A percentile compares a stretch with the other conserved stretches of the same genome.
phyloP scores from a whole-genome alignment of 2,888 invertebrate genomes.

The Phyllotreta cruciferae region DNA sequence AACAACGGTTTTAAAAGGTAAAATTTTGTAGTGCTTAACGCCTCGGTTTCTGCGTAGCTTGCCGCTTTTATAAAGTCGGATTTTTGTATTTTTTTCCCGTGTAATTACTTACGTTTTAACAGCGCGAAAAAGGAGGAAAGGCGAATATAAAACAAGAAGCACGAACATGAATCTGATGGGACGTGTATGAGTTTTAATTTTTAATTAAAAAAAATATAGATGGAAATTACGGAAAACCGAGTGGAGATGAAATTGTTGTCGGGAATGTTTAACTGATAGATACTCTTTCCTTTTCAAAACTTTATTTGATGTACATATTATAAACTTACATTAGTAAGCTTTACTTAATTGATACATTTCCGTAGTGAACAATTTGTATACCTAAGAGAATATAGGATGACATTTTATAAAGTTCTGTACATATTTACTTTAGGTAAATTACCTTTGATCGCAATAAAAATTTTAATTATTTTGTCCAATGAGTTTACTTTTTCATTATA shows the following conservation, averaged over 20 bases:
- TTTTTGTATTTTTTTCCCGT: constrained; percentile 11
- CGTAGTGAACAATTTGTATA: too few relatives aligned
- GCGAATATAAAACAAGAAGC: constrained; percentile 9
- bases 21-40: constrained; percentile 15
- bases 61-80: constrained; percentile 13
- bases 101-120: constrained; percentile 15
- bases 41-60: constrained; percentile 11
- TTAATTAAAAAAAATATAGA: constrained; percentile 2
- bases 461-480: background rate
- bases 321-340: too few relatives aligned
- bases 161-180: background rate
- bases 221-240: background rate
- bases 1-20: constrained; percentile 18
- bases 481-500: background rate
- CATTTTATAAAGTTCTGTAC: too few relatives aligned
- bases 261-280: too few relatives aligned
- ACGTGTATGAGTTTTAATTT: constrained; percentile 15
- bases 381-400: too few relatives aligned
- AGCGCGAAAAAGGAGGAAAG: background rate
- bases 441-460: too few relatives aligned
- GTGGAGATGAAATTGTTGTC: too few relatives aligned
- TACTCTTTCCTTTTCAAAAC: too few relatives aligned
- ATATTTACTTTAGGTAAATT: too few relatives aligned
- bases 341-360: too few relatives aligned
- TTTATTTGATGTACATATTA: too few relatives aligned